Percentiles rank a stretch among this genome's conserved stretches.
These are phyloP conservation scores for Camponotus fellah DNA, from an alignment of 2,888 invertebrate species.

Conservation along the genomic window DNA sequence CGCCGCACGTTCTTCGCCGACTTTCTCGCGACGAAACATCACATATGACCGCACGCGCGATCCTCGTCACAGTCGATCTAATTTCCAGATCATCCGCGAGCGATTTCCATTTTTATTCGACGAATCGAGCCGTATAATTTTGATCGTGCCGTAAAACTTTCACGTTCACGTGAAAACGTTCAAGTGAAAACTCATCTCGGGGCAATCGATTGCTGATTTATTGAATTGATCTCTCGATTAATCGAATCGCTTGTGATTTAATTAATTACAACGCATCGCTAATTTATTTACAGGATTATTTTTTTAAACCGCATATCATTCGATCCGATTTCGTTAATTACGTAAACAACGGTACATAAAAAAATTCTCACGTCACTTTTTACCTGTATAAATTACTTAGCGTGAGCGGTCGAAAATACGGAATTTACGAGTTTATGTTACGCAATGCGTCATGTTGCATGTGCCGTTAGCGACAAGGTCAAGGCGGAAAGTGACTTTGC, in stretches of 20 bases:
- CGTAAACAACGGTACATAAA: background rate
- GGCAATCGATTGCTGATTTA: background rate
- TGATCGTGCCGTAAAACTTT: slow-evolving; percentile 39
- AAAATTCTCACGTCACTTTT: background rate
- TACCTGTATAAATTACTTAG: background rate
- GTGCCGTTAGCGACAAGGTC: slow-evolving; percentile 49
- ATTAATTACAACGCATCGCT: slow-evolving; percentile 59
- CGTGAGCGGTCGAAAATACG: background rate
- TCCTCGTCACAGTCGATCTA: slow-evolving; percentile 59
- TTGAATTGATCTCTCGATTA: slow-evolving; percentile 53
- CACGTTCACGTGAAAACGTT: slow-evolving; percentile 44
- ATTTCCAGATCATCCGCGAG: slow-evolving; percentile 49
- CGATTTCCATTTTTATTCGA: slow-evolving; percentile 48
- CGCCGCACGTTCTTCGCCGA: background rate
- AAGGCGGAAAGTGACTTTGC: slow-evolving; percentile 48
- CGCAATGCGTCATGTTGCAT: slow-evolving; percentile 16
- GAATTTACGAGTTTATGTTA: background rate
- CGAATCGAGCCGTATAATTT: slow-evolving; percentile 20
- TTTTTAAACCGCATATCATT: slow-evolving; percentile 39
- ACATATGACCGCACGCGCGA: background rate
- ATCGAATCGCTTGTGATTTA: slow-evolving; percentile 57
- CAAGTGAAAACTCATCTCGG: slow-evolving; percentile 48
- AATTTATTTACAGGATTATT: slow-evolving; percentile 41
- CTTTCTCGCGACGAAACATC: slow-evolving; percentile 19
- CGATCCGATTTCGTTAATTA: slow-evolving; percentile 13